phyloP scores from a whole-genome alignment of 1,140 invertebrate species.

The Portunus trituberculatus region DNA sequence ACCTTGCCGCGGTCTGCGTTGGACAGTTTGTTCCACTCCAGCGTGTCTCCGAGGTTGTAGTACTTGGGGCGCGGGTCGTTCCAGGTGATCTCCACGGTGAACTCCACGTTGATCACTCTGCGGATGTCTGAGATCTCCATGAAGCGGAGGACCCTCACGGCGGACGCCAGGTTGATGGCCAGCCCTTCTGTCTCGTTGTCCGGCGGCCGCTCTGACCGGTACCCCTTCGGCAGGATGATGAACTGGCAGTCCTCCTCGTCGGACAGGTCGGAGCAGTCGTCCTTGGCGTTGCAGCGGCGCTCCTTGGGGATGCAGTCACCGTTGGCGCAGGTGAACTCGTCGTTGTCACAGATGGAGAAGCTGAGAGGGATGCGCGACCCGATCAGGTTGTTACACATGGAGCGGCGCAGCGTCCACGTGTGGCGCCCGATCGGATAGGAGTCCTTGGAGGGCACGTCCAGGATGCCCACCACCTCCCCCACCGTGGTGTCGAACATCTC shows the following conservation, averaged over 20 bases:
- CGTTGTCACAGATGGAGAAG: conserved; percentile 70
- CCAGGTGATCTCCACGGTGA: conserved; percentile 64
- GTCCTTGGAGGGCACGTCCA: conserved; percentile 62
- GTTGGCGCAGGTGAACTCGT: conserved; percentile 76
- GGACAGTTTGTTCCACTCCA: conserved; percentile 71
- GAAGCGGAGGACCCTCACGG: conserved; percentile 67
- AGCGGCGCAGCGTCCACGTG: conserved; percentile 59
- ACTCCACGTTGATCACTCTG: conserved; percentile 70
- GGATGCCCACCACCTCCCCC: conserved; percentile 53
- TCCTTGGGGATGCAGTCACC: conserved; percentile 72
- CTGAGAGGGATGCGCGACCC: conserved; percentile 60
- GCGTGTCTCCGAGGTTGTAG: conserved; percentile 69
- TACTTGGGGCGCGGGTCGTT: conserved; percentile 67
- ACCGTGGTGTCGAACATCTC: conserved; percentile 68
- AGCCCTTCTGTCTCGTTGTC: conserved; percentile 59
- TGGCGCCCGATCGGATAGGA: conserved; percentile 68
- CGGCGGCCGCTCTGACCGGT: conserved; percentile 64
- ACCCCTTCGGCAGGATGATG: conserved; percentile 66
- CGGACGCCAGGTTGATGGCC: conserved; percentile 48
- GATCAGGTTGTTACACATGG: conserved; percentile 65
- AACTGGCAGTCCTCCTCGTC: conserved; percentile 74
- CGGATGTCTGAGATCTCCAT: conserved; percentile 70
- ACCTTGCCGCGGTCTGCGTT: conserved; percentile 34
- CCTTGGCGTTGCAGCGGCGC: conserved; percentile 71
- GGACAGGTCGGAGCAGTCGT: conserved; percentile 74